Evolutionary conservation across 2,113 vertebrate species (phyloP).

Genomic region (Uria lomvia): DNA sequence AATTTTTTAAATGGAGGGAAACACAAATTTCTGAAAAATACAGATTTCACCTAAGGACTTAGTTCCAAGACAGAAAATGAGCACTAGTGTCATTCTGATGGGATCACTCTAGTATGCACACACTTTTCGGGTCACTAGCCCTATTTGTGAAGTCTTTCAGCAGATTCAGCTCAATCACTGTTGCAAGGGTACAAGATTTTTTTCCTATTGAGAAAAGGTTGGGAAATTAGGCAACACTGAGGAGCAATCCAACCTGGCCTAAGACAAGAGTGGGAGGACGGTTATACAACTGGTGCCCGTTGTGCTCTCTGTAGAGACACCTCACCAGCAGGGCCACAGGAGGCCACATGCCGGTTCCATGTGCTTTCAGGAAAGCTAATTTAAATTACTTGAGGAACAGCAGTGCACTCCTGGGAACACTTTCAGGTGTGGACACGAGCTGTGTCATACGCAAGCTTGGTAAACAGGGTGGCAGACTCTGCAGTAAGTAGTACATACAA

Average conservation of each 20-base stretch:
- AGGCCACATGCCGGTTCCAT: slow-evolving; percentile 13
- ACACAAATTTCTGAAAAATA: not conserved
- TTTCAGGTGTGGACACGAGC: slow-evolving; percentile 28
- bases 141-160: not conserved
- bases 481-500: not conserved
- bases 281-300: slow-evolving; percentile 12
- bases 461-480: not conserved
- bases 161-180: not conserved
- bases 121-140: not conserved
- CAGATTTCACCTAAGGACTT: not conserved
- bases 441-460: not conserved
- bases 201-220: not conserved
- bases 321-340: not conserved
- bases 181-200: not conserved
- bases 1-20: not conserved
- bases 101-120: not conserved
- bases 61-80: not conserved
- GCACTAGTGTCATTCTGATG: not conserved
- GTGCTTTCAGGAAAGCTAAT: slow-evolving; percentile 58
- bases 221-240: not conserved
- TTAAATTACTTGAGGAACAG: slow-evolving; percentile 24
- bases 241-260: not conserved
- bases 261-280: slow-evolving; percentile 1
- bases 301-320: not conserved
- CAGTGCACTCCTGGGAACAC: not conserved